These are phyloP conservation scores for Eclectus roratus DNA, from an alignment of 2,113 vertebrate genomes.

Conservation along the genomic window DNA sequence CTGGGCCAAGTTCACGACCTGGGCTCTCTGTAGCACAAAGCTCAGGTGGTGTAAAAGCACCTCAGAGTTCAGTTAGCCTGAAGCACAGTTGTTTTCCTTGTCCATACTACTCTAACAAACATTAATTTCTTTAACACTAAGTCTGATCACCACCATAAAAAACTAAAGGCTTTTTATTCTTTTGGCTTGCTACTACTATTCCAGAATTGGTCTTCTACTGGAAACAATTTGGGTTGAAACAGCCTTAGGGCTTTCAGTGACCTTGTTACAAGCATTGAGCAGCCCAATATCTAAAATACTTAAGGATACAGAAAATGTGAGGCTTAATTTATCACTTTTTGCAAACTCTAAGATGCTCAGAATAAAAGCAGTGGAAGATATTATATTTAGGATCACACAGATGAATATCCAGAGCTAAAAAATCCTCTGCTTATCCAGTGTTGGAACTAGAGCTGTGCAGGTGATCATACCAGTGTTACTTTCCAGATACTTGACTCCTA, in stretches of 20 bases:
- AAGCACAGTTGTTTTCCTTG: neutral
- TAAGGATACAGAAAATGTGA: neutral
- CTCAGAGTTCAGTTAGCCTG: neutral
- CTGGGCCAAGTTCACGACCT: neutral
- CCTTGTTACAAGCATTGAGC: neutral
- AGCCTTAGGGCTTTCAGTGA: neutral
- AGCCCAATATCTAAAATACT: neutral
- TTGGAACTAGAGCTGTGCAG: neutral
- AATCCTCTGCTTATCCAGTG: neutral
- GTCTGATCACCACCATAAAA: neutral
- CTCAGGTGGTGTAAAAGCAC: neutral
- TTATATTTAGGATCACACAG: neutral
- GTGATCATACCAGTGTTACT: neutral
- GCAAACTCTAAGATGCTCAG: neutral
- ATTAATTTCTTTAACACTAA: neutral
- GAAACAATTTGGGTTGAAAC: neutral
- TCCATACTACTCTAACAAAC: neutral
- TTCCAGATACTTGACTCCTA: neutral
- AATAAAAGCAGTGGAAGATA: neutral
- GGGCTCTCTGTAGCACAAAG: neutral
- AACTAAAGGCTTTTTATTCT: neutral
- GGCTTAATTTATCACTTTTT: neutral
- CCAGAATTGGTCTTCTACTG: neutral
- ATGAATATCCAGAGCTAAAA: neutral
- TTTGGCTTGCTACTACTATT: neutral